Conservation (phyloP, 2,888 invertebrate species). For the Nasonovia ribisnigri region DNA sequence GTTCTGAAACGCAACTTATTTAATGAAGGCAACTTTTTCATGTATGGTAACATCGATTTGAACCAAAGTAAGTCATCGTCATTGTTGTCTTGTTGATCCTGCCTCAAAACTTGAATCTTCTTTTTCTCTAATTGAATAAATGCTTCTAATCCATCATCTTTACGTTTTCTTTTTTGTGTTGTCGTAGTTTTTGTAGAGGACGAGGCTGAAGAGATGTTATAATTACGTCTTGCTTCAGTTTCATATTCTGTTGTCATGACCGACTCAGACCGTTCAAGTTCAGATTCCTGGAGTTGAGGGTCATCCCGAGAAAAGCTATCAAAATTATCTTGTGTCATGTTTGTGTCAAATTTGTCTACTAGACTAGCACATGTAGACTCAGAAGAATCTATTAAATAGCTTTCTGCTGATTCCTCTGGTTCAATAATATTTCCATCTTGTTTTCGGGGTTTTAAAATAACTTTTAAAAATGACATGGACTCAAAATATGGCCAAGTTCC, state of each 20-base stretch:
- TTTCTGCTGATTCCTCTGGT: slow-evolving; percentile 13
- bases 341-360: too few relatives aligned
- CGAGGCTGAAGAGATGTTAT: background rate
- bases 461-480: slow-evolving; percentile 38
- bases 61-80: slow-evolving; percentile 27
- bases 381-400: too few relatives aligned
- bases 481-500: slow-evolving; percentile 35
- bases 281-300: too few relatives aligned
- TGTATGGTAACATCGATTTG: too few relatives aligned
- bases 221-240: background rate
- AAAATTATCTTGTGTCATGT: too few relatives aligned
- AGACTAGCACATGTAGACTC: too few relatives aligned
- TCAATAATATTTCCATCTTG: background rate
- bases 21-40: too few relatives aligned
- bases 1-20: background rate
- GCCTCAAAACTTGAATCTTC: too few relatives aligned
- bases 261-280: background rate
- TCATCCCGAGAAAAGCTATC: too few relatives aligned
- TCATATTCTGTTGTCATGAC: too few relatives aligned
- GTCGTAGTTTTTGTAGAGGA: background rate
- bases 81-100: background rate
- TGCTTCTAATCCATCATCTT: background rate
- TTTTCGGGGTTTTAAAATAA: slow-evolving; percentile 34
- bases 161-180: background rate
- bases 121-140: too few relatives aligned